Percentiles rank a stretch among this genome's conserved stretches.
Conservation (phyloP, 1,140 invertebrate genomes). For the Lasaia peninsularis region DNA sequence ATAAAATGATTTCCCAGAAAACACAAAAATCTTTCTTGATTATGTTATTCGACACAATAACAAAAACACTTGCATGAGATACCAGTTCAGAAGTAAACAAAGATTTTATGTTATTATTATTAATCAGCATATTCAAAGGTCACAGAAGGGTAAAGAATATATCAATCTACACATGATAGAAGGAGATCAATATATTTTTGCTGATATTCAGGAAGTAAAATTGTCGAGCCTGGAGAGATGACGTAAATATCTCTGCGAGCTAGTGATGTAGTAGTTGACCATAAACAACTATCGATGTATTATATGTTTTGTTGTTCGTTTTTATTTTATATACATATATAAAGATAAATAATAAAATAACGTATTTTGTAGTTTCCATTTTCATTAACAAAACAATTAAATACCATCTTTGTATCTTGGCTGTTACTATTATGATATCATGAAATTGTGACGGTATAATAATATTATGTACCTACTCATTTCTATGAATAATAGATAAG, state of each 20-base stretch:
- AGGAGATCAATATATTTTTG: conserved; percentile 36
- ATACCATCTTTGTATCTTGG: too few relatives aligned
- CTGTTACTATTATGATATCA: too few relatives aligned
- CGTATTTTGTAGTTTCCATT: too few relatives aligned
- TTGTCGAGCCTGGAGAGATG: conserved; percentile 32
- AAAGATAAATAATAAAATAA: too few relatives aligned
- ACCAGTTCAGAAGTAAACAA: conserved; percentile 72
- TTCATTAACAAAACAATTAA: too few relatives aligned
- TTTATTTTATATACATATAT: too few relatives aligned
- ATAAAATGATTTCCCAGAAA: conserved; percentile 11
- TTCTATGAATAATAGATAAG: too few relatives aligned
- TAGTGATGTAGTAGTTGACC: too few relatives aligned
- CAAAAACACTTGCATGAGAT: conserved; percentile 70
- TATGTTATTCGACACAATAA: conserved; percentile 61
- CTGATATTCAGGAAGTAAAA: conserved; percentile 36
- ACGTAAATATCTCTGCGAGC: conserved; percentile 32
- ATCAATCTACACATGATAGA: conserved; percentile 29
- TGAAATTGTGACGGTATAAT: too few relatives aligned
- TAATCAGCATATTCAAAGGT: conserved; percentile 73
- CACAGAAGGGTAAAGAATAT: conserved; percentile 49
- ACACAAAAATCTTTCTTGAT: conserved; percentile 20
- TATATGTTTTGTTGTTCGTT: too few relatives aligned
- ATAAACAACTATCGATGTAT: too few relatives aligned
- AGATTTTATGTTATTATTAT: conserved; percentile 72
- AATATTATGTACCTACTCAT: too few relatives aligned